Evolutionary conservation across 2,113 vertebrate species (phyloP).

Genomic region (Oncorhynchus nerka): DNA sequence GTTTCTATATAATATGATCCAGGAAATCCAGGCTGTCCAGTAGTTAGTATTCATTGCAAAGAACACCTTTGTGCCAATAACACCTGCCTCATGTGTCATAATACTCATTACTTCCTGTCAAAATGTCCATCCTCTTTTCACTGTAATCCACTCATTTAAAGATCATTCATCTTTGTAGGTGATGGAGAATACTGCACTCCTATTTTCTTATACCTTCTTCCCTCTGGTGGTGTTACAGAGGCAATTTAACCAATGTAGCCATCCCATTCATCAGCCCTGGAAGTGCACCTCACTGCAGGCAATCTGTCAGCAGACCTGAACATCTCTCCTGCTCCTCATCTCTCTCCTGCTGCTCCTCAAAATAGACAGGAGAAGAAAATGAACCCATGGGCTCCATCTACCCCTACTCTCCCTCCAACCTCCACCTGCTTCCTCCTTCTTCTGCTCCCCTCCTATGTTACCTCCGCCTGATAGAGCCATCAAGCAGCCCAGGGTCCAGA

Average conservation of each 20-base stretch:
- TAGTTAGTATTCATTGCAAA: not conserved
- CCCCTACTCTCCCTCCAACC: conserved; percentile 22
- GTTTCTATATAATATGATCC: not conserved
- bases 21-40: not conserved
- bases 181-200: conserved; percentile 33
- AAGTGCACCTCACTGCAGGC: conserved; percentile 46
- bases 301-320: conserved; percentile 42
- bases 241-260: conserved; percentile 52
- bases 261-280: conserved; percentile 59
- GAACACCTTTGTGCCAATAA: conserved; percentile 5
- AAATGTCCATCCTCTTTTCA: conserved; percentile 43
- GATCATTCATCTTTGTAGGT: conserved; percentile 8
- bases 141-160: conserved; percentile 18
- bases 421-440: not conserved
- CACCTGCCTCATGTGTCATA: conserved; percentile 17
- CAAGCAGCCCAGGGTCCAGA: conserved; percentile 46
- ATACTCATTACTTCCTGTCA: conserved; percentile 31
- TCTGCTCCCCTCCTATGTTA: conserved; percentile 8
- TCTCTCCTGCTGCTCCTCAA: conserved; percentile 49
- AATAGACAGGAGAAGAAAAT: conserved; percentile 48
- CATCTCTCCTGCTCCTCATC: conserved; percentile 49
- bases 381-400: conserved; percentile 45
- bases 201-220: conserved; percentile 23
- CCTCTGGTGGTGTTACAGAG: conserved; percentile 20
- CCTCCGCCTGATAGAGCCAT: conserved; percentile 57